phyloP scores from a whole-genome alignment of 2,113 vertebrate species.

The Lophochroa leadbeateri region DNA sequence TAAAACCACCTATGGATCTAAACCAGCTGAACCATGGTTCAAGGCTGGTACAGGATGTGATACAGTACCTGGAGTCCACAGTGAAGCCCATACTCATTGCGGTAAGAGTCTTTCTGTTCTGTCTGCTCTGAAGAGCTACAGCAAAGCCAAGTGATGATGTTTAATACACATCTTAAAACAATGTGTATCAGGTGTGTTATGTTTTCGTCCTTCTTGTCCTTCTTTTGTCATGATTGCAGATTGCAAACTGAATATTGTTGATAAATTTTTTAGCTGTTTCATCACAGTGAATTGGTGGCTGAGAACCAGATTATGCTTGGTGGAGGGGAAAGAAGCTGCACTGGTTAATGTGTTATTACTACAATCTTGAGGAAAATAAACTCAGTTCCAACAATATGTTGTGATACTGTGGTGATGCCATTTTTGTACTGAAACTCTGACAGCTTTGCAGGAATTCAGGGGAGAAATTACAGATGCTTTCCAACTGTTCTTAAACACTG shows the following conservation, averaged over 20 bases:
- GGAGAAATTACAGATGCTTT: background rate
- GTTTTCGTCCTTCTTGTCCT: background rate
- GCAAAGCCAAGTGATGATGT: background rate
- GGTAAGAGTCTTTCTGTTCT: constrained; percentile 72
- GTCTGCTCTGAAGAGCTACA: background rate
- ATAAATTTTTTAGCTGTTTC: background rate
- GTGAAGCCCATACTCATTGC: constrained; percentile 74
- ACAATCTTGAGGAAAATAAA: background rate
- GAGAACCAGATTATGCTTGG: background rate
- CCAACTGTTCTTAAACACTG: background rate
- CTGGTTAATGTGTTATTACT: background rate
- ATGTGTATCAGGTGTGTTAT: background rate
- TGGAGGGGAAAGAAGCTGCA: background rate
- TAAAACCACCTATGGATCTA: constrained; percentile 89
- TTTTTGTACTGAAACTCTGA: background rate
- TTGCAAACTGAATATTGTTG: background rate
- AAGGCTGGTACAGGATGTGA: constrained; percentile 87
- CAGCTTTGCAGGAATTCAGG: background rate
- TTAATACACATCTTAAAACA: background rate
- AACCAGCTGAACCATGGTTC: constrained; percentile 88
- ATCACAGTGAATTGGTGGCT: background rate
- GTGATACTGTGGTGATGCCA: background rate
- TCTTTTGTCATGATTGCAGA: background rate
- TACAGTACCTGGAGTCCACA: constrained; percentile 89
- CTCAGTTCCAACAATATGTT: background rate